Conservation (phyloP, 2,888 invertebrate species). For the Hecatera dysodea region DNA sequence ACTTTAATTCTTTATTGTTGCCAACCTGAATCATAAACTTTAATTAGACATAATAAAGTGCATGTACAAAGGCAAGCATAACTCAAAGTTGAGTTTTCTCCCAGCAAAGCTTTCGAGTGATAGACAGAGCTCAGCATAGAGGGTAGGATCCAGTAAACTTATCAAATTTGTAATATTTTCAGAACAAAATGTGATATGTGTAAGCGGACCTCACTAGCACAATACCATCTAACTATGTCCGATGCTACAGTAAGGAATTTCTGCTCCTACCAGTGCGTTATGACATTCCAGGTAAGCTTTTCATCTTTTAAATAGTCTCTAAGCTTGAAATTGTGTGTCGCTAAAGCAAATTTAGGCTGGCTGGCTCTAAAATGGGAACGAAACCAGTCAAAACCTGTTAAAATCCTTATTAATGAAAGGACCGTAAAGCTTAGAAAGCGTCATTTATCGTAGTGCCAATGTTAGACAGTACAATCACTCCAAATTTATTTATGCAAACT, state of each 20-base stretch:
- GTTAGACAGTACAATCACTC: neutral
- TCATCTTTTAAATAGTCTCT: neutral
- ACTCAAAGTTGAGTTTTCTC: too few species aligned
- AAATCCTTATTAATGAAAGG: neutral
- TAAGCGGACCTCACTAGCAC: constrained; percentile 92
- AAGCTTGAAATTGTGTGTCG: too few species aligned
- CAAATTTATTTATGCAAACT: too few species aligned
- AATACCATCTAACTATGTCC: constrained; percentile 96
- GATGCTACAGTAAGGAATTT: constrained; percentile 96
- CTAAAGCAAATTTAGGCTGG: too few species aligned
- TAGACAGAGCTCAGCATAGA: too few species aligned
- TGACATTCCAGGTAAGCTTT: constrained; percentile 92
- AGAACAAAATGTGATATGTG: constrained; percentile 95
- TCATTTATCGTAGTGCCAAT: neutral
- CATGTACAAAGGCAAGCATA: too few species aligned
- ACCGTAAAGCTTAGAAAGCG: neutral
- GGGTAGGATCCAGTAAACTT: too few species aligned
- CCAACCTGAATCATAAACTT: too few species aligned
- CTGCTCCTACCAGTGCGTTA: constrained; percentile 95
- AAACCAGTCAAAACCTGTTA: neutral
- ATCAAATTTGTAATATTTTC: constrained; percentile 65
- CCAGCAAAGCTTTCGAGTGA: too few species aligned
- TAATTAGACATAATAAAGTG: too few species aligned
- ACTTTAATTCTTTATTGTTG: too few species aligned
- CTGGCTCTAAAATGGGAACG: neutral